A percentile compares a stretch with the other conserved stretches of the same genome.
phyloP scores from a whole-genome alignment of 2,113 vertebrate genomes.

The Podarcis muralis region DNA sequence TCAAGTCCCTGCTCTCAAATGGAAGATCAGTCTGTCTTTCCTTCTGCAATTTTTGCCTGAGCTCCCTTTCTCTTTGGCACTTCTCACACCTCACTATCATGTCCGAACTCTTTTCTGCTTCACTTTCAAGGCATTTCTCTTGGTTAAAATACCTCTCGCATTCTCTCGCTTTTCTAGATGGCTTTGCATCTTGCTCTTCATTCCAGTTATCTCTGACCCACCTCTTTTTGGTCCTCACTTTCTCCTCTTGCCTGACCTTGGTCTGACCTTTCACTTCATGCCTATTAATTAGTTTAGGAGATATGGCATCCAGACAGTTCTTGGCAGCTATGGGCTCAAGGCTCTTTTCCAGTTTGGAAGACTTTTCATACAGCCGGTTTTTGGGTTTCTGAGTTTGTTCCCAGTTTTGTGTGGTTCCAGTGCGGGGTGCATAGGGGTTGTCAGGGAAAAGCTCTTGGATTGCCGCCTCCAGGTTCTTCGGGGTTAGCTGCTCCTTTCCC shows the following conservation, averaged over 20 bases:
- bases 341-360: slow-evolving; percentile 78
- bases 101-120: slow-evolving; percentile 57
- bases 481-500: slow-evolving; percentile 83
- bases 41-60: slow-evolving; percentile 57
- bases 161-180: slow-evolving; percentile 43
- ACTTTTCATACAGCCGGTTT: slow-evolving; percentile 71
- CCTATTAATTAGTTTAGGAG: slow-evolving; percentile 38
- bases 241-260: slow-evolving; percentile 65
- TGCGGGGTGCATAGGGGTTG: slow-evolving; percentile 71
- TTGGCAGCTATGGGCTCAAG: slow-evolving; percentile 59
- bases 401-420: slow-evolving; percentile 73
- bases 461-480: slow-evolving; percentile 83
- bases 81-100: slow-evolving; percentile 72
- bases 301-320: neutral
- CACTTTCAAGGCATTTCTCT: slow-evolving; percentile 62
- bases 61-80: slow-evolving; percentile 65
- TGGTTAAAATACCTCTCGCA: slow-evolving; percentile 55
- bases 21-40: slow-evolving; percentile 57
- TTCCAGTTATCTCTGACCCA: slow-evolving; percentile 65
- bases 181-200: slow-evolving; percentile 51
- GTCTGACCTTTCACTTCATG: slow-evolving; percentile 55
- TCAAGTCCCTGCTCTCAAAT: slow-evolving; percentile 60
- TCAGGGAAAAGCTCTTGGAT: slow-evolving; percentile 88
- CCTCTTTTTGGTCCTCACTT: slow-evolving; percentile 68
- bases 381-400: slow-evolving; percentile 79